Conservation (phyloP, 2,113 vertebrate genomes). For the Otis tarda region DNA sequence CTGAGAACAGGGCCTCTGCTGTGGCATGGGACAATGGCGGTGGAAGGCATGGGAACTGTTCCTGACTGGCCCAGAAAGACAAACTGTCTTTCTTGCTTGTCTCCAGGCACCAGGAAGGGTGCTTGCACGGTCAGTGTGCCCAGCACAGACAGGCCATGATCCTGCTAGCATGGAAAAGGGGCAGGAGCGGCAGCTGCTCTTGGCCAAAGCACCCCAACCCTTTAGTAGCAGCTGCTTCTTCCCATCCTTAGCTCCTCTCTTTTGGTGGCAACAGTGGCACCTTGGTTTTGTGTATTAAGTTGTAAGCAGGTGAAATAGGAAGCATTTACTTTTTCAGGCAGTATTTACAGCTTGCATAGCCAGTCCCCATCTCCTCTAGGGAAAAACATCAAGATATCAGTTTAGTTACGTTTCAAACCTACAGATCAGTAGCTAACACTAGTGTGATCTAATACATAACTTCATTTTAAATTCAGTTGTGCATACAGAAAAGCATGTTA, state of each 20-base stretch:
- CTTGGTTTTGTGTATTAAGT: slow-evolving; percentile 37
- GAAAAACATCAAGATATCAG: slow-evolving; percentile 71
- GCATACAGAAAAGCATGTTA: slow-evolving; percentile 15
- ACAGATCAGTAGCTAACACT: slow-evolving; percentile 36
- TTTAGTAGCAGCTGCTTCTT: not conserved
- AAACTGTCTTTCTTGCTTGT: not conserved
- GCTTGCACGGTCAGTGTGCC: not conserved
- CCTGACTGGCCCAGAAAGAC: not conserved
- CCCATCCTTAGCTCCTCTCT: slow-evolving; percentile 3
- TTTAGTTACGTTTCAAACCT: slow-evolving; percentile 35
- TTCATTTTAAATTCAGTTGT: slow-evolving; percentile 8
- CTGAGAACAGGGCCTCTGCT: not conserved
- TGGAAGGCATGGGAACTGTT: not conserved
- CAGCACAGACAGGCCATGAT: not conserved
- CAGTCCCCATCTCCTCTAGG: slow-evolving; percentile 67
- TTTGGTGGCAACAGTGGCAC: slow-evolving; percentile 37
- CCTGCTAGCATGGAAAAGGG: not conserved
- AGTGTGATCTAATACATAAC: not conserved
- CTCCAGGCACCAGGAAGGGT: not conserved
- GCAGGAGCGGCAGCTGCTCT: not conserved
- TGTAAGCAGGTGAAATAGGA: slow-evolving; percentile 63
- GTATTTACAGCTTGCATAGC: slow-evolving; percentile 69
- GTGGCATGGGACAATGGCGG: accelerated
- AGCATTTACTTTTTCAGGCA: slow-evolving; percentile 71
- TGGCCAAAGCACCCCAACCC: not conserved